Conservation (phyloP, 2,113 vertebrate species). For the Lamprotornis superbus region DNA sequence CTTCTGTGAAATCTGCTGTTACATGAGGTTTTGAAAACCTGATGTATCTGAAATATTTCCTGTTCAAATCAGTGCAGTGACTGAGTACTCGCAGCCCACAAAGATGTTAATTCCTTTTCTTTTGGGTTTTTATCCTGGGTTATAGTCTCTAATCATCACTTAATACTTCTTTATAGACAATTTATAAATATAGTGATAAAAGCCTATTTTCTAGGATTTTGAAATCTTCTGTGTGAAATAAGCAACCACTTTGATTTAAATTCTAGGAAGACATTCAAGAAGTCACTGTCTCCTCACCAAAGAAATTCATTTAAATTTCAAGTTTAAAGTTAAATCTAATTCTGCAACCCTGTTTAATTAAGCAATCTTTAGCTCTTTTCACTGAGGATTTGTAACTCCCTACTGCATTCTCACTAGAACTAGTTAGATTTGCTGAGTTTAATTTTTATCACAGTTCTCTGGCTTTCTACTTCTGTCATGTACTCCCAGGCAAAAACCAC, state of each 20-base stretch:
- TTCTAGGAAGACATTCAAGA: conserved; percentile 58
- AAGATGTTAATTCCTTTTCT: background rate
- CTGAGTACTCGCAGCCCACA: background rate
- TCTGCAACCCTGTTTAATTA: conserved; percentile 73
- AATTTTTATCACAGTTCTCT: conserved; percentile 68
- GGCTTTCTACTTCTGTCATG: conserved; percentile 57
- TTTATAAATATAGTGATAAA: background rate
- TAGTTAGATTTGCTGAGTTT: conserved; percentile 63
- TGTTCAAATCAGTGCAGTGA: background rate
- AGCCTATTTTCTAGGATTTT: background rate
- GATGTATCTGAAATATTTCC: background rate
- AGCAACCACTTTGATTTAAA: conserved; percentile 42
- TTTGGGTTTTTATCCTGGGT: background rate
- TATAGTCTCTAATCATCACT: background rate
- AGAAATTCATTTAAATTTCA: conserved; percentile 68
- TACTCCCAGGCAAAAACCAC: conserved; percentile 61
- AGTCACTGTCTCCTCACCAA: conserved; percentile 40
- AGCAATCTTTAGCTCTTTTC: conserved; percentile 67
- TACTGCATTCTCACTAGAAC: conserved; percentile 52
- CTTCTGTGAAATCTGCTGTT: background rate
- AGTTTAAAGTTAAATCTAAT: conserved; percentile 70
- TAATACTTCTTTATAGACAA: background rate
- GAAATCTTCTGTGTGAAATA: conserved; percentile 5
- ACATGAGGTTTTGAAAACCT: background rate
- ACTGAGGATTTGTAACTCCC: conserved; percentile 63